phyloP scores from a whole-genome alignment of 1,140 invertebrate genomes.

The Drosophila nigrodunni region DNA sequence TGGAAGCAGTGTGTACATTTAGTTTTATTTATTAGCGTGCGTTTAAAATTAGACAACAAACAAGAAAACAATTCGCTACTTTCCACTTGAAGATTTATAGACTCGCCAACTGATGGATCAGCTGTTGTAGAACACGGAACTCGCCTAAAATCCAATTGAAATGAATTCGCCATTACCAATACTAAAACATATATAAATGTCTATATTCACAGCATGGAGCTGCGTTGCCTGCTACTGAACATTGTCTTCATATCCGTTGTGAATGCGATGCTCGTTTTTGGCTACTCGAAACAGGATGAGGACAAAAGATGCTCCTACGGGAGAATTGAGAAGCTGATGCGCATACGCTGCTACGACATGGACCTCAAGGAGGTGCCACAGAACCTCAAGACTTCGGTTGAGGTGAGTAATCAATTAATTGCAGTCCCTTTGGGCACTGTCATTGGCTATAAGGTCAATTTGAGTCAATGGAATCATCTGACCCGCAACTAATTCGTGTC shows the following conservation, averaged over 20 bases:
- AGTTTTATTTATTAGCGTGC: slow-evolving; percentile 61
- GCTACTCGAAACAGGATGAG: slow-evolving; percentile 58
- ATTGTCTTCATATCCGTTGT: slow-evolving; percentile 59
- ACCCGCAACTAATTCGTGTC: slow-evolving; percentile 62
- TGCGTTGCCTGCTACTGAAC: slow-evolving; percentile 65
- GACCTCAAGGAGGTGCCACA: slow-evolving; percentile 86
- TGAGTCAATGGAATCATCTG: slow-evolving; percentile 51
- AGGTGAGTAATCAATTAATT: slow-evolving; percentile 84
- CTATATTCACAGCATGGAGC: slow-evolving; percentile 70
- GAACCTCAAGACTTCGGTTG: slow-evolving; percentile 85
- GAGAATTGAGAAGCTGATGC: slow-evolving; percentile 86
- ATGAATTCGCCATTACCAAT: background rate
- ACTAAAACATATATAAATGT: slow-evolving; percentile 6
- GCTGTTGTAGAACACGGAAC: background rate
- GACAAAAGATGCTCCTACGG: slow-evolving; percentile 85
- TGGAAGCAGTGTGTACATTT: slow-evolving; percentile 15
- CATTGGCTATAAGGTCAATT: slow-evolving; percentile 44
- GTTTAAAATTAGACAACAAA: slow-evolving; percentile 45
- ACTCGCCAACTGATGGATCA: slow-evolving; percentile 24
- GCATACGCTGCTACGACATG: slow-evolving; percentile 85
- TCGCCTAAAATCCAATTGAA: background rate
- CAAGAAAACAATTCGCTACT: slow-evolving; percentile 49
- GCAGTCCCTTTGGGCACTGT: background rate
- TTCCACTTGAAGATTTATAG: slow-evolving; percentile 28
- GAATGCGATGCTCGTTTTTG: slow-evolving; percentile 60